Evolutionary conservation across 2,797 vertebrate species (phyloP), one percentile per base, ranked within the genome.

Genomic region (Acanthiza pusilla): DNA sequence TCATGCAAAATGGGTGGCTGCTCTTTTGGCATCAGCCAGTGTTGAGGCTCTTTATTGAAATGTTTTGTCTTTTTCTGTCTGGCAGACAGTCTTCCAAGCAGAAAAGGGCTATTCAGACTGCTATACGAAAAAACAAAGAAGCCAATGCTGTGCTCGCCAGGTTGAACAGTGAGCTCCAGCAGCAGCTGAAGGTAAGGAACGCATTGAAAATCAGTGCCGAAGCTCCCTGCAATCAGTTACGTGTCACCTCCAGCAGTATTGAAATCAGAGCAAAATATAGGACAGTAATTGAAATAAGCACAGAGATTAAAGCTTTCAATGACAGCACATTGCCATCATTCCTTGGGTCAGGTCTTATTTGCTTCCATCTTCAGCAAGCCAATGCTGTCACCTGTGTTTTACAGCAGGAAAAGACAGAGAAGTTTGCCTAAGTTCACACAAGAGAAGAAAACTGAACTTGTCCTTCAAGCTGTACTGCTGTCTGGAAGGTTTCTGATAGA

Each of bases 91-190:
- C 98, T 96, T 98, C 98, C 97, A 98, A 97, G 83, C 98, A 99
- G 98, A 99, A 99, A 98, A 98, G 98, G 95, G 98, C 98, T 93
- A 99, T 99, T 98, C 99, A 99, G 95, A 99, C 98, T 13, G 98
- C 98, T 36, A 99, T 99, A 95, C 98, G 99, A 22, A 99, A 99
- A 97, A 99, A 99, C 98, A 99, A 99, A 97, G 99, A 99, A 96
- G 98, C 98, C 89, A 99, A 99, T 54, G 99, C 98, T 3, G 99
- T 99, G 81, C 97, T 99, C n/a, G 98, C 98, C 76, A 98, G 99
- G 76, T 97, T 99, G 94, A 99, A 99, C 96, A 99, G 99, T 63
- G 99, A 99, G 94, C 99, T 99, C 50, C 99, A 99, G 54, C 99
- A 99, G 97, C 99, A 99, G 91, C 98, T 99, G 60, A 99, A 99